Evolutionary conservation across 2,797 vertebrate genomes (phyloP).

Genomic region (Carduelis carduelis): DNA sequence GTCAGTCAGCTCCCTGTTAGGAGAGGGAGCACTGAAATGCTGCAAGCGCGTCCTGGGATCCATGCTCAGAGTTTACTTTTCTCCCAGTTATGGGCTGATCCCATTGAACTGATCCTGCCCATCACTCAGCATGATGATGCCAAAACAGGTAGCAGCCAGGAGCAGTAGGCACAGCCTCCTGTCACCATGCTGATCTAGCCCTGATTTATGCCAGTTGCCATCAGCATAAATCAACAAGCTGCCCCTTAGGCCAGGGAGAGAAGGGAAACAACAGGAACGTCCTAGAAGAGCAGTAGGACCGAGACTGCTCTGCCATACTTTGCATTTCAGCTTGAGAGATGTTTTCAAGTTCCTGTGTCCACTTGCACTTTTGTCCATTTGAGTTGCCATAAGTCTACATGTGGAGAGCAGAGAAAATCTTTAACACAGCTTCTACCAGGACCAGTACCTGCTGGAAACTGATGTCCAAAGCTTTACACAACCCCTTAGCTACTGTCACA

Average conservation of each 20-base stretch:
- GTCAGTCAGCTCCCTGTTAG: background rate
- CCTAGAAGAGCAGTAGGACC: background rate
- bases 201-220: background rate
- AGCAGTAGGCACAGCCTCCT: background rate
- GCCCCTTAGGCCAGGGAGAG: background rate
- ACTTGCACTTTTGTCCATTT: background rate
- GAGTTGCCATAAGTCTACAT: background rate
- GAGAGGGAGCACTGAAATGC: background rate
- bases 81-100: background rate
- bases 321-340: background rate
- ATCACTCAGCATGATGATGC: background rate
- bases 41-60: background rate
- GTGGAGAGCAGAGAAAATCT: background rate
- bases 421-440: background rate
- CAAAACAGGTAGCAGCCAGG: background rate
- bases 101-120: background rate
- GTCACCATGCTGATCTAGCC: background rate
- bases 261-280: background rate
- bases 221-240: background rate
- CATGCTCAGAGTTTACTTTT: background rate
- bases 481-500: background rate
- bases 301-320: background rate
- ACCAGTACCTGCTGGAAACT: background rate
- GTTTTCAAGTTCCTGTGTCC: background rate
- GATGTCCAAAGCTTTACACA: background rate